A percentile compares a stretch with the other conserved stretches of the same genome.
These are phyloP conservation scores for Parelbella ahira DNA, from an alignment of 2,888 invertebrate genomes.

Conservation along the genomic window DNA sequence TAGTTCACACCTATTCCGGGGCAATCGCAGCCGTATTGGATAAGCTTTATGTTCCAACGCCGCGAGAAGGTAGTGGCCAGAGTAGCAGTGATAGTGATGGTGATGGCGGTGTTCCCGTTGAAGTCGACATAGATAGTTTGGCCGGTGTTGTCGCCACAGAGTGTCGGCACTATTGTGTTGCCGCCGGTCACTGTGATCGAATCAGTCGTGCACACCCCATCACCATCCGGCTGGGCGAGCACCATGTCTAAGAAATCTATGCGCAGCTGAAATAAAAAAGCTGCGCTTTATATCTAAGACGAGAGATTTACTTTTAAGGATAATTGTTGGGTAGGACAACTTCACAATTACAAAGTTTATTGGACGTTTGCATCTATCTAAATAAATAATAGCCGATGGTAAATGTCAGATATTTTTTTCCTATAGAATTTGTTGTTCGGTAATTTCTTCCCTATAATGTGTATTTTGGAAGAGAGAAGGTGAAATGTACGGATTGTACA, in stretches of 20 bases:
- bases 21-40: conserved; percentile 87
- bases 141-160: conserved; percentile 91
- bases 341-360: too few relatives aligned
- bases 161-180: conserved; percentile 82
- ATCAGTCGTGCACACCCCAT: conserved; percentile 86
- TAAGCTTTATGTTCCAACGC: conserved; percentile 87
- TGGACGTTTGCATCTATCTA: too few relatives aligned
- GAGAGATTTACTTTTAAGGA: too few relatives aligned
- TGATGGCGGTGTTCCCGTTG: conserved; percentile 83
- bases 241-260: conserved; percentile 88
- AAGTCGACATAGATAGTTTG: conserved; percentile 90
- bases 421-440: too few relatives aligned
- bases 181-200: conserved; percentile 85
- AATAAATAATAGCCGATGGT: too few relatives aligned
- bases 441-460: too few relatives aligned
- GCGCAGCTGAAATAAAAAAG: conserved; percentile 84
- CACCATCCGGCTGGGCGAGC: conserved; percentile 86
- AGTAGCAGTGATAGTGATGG: conserved; percentile 84
- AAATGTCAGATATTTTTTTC: too few relatives aligned
- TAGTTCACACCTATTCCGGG: conserved; percentile 79
- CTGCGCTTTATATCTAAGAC: too few relatives aligned
- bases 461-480: too few relatives aligned
- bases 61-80: conserved; percentile 80
- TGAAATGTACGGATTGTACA: too few relatives aligned
- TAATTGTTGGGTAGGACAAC: too few relatives aligned